phyloP scores from a whole-genome alignment of 2,113 vertebrate species.

The Glaucomys volans region DNA sequence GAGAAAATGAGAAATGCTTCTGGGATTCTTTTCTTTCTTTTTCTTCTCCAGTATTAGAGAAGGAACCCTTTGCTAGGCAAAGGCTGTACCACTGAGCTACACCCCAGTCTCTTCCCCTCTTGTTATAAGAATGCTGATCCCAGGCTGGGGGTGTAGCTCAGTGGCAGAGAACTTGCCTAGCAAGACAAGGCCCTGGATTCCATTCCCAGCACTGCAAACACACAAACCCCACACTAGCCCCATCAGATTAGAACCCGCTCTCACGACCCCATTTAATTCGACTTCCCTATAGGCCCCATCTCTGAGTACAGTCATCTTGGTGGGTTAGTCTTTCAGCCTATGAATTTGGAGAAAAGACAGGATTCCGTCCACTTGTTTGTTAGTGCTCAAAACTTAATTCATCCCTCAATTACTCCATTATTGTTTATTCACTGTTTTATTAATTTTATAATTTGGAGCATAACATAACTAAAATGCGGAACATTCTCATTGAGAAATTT shows the following conservation, averaged over 20 bases:
- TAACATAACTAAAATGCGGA: neutral
- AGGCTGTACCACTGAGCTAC: neutral
- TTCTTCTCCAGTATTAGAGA: neutral
- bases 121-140: neutral
- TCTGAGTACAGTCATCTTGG: neutral
- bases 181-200: neutral
- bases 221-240: neutral
- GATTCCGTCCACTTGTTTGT: neutral
- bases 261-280: neutral
- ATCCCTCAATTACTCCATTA: neutral
- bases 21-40: neutral
- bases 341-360: neutral
- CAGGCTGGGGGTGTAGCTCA: no score
- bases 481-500: neutral
- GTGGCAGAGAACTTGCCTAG: no score
- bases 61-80: neutral
- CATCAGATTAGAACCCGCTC: neutral
- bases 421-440: neutral
- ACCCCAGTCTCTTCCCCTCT: neutral
- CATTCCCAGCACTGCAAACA: neutral
- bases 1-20: no score
- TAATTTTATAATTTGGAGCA: conserved; percentile 16
- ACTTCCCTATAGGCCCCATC: neutral
- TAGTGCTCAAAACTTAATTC: neutral
- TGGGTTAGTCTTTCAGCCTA: neutral